Conservation (phyloP, 2,113 vertebrate genomes). For the Pelobates fuscus region DNA sequence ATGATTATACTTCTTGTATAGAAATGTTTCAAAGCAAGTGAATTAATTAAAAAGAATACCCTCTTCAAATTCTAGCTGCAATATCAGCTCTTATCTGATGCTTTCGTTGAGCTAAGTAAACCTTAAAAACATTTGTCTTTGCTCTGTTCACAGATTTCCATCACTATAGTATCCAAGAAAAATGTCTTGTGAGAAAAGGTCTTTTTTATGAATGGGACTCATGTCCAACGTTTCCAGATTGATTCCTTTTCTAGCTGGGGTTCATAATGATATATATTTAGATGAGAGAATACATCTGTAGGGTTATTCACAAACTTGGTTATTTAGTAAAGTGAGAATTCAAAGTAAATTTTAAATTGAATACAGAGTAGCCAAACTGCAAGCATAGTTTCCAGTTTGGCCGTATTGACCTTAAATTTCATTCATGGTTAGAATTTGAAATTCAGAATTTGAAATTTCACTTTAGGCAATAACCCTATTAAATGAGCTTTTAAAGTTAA, state of each 20-base stretch:
- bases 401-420: too few species aligned
- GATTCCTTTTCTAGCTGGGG: neutral
- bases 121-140: slow-evolving; percentile 17
- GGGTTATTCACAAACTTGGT: too few species aligned
- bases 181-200: slow-evolving; percentile 8
- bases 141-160: slow-evolving; percentile 28
- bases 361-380: too few species aligned
- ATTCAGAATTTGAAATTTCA: too few species aligned
- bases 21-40: neutral
- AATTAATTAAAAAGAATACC: slow-evolving; percentile 40
- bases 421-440: too few species aligned
- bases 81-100: slow-evolving; percentile 6
- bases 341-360: too few species aligned
- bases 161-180: slow-evolving; percentile 40
- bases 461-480: too few species aligned
- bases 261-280: neutral
- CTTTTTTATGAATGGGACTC: slow-evolving; percentile 6
- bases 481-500: too few species aligned
- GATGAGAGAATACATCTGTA: neutral
- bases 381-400: too few species aligned
- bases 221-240: neutral
- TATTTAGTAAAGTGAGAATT: too few species aligned
- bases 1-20: slow-evolving; percentile 18
- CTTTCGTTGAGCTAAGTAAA: slow-evolving; percentile 43
- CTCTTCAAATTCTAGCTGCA: slow-evolving; percentile 16